phyloP scores from a whole-genome alignment of 2,888 invertebrate species.

The Polyommatus icarus region DNA sequence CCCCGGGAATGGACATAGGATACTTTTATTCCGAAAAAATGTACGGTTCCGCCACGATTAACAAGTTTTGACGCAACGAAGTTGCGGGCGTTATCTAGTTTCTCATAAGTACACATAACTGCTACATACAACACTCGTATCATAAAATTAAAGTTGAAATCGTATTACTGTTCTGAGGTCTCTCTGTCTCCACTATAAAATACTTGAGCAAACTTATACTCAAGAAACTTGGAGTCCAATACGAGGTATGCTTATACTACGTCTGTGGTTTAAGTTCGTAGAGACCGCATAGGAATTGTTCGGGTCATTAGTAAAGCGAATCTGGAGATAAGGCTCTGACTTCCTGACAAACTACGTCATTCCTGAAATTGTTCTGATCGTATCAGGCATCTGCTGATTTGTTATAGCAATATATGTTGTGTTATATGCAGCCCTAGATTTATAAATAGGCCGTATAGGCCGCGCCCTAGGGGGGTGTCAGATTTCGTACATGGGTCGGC shows the following conservation, averaged over 20 bases:
- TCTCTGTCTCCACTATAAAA: neutral
- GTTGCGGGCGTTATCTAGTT: no score
- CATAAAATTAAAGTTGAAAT: neutral
- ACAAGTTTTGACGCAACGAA: no score
- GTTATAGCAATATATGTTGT: neutral
- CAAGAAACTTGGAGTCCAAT: neutral
- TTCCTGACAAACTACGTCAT: constrained; percentile 22
- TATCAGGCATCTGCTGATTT: neutral
- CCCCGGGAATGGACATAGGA: no score
- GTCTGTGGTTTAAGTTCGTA: neutral
- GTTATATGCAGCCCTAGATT: no score
- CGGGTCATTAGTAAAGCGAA: constrained; percentile 28
- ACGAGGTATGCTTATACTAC: neutral
- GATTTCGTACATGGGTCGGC: no score
- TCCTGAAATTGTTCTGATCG: constrained; percentile 2
- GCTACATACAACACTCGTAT: neutral
- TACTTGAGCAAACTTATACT: neutral
- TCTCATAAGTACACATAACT: neutral
- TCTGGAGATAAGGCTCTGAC: constrained; percentile 25
- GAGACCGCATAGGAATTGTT: constrained; percentile 23
- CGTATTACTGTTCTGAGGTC: neutral
- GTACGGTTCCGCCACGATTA: no score
- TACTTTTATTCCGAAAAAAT: no score
- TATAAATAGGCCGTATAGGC: no score
- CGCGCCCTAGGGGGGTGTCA: no score